Evolutionary conservation across 1,140 invertebrate species (phyloP), one percentile per base, ranked within the genome.

Genomic region (Drosophila neocordata): DNA sequence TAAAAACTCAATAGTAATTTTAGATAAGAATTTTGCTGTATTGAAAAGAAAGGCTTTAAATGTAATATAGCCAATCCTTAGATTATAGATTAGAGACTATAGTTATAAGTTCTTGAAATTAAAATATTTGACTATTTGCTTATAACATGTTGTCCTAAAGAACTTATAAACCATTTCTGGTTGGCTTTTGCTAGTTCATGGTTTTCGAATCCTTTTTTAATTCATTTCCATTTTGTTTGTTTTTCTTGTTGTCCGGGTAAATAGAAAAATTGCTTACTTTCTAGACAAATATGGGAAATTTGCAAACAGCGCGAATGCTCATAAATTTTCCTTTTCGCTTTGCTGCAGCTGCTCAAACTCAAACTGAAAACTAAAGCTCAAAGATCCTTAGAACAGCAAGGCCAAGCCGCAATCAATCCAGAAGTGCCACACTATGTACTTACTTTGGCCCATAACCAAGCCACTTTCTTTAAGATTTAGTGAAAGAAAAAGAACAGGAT

Each of bases 311-410:
- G 41, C 65, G 62, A 78, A 52, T 69, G 65, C 74, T 72, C 82
- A 87, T 85, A 87, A 85, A 85, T 87, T 84, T 81, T 62, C 61
- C 38, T 48, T 80, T 81, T 72, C 37, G 27, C 44, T 34, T 61
- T 63, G 41, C 37, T 69, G 65, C 48, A 52, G 37, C 38, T 27
- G 44, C 3, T 51, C 15, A 18, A 63, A 65, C 3, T 51, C 12
- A 18, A 66, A 65, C 41, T 48, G 41, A 20, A 48, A 48, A 48
- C 15, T 20, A 48, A 48, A 48, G n/a, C 3, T 51, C 24, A 13
- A 66, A 69, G 61, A 58, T 62, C 38, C 7, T 53, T 12, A 22
- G 55, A 55, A 52, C 61, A 70, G 18, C 62, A 65, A 41, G 41
- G 55, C 57, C 58, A 66, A 75, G 57, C 61, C 52, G 59, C 65